Conservation (phyloP, 2,888 invertebrate species). For the Chrysodeixis includens region DNA sequence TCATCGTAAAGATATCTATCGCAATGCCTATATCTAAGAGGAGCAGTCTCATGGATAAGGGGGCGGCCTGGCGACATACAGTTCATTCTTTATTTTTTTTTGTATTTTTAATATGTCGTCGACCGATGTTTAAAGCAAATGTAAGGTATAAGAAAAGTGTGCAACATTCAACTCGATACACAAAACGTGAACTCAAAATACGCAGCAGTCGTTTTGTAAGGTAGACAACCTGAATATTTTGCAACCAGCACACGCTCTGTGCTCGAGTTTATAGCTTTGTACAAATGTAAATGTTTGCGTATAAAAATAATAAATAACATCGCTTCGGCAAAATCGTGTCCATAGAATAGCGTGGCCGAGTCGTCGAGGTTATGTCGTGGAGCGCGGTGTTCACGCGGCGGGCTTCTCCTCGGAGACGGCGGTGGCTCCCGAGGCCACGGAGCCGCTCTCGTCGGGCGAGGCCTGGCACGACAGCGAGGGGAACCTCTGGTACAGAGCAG, state of each 20-base stretch:
- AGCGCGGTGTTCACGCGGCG: slow-evolving; percentile 82
- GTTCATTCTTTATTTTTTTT: slow-evolving; percentile 73
- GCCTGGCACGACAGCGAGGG: slow-evolving; percentile 92
- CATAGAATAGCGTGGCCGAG: slow-evolving; percentile 60
- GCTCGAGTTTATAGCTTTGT: slow-evolving; percentile 84
- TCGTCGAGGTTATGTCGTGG: slow-evolving; percentile 43
- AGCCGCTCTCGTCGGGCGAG: slow-evolving; percentile 90
- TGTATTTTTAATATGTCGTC: slow-evolving; percentile 75
- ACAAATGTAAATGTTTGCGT: slow-evolving; percentile 82
- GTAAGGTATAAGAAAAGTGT: slow-evolving; percentile 84
- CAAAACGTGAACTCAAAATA: slow-evolving; percentile 87
- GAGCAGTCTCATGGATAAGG: slow-evolving; percentile 83
- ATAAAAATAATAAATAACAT: slow-evolving; percentile 87
- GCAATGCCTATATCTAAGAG: slow-evolving; percentile 77
- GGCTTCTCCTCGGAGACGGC: slow-evolving; percentile 91
- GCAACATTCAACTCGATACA: slow-evolving; percentile 84
- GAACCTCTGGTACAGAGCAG: slow-evolving; percentile 93
- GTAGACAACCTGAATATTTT: slow-evolving; percentile 77
- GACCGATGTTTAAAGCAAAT: slow-evolving; percentile 74
- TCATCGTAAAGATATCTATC: slow-evolving; percentile 76
- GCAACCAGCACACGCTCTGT: slow-evolving; percentile 81
- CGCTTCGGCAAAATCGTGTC: slow-evolving; percentile 80
- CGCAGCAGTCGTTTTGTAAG: slow-evolving; percentile 68
- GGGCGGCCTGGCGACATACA: slow-evolving; percentile 79
- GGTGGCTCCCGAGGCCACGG: slow-evolving; percentile 92